These are phyloP conservation scores for Dryobates pubescens DNA, from an alignment of 2,797 vertebrate genomes.

Conservation along the genomic window DNA sequence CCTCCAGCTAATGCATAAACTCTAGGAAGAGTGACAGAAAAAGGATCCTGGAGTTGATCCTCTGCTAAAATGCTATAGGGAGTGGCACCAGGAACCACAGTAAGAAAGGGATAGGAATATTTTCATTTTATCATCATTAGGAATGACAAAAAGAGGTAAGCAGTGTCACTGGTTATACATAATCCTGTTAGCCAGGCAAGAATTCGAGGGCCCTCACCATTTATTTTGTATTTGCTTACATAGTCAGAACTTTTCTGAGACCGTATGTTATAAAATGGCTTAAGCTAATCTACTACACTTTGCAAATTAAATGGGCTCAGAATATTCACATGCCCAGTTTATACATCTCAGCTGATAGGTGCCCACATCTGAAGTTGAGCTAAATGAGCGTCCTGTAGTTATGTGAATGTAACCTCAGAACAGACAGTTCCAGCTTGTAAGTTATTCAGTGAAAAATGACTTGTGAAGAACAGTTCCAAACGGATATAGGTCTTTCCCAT, in stretches of 20 bases:
- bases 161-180: not conserved
- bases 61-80: not conserved
- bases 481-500: not conserved
- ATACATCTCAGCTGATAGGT: not conserved
- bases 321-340: not conserved
- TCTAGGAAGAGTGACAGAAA: not conserved
- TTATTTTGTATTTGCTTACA: not conserved
- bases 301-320: not conserved
- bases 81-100: accelerated
- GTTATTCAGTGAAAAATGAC: not conserved
- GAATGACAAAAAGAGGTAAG: not conserved
- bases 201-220: not conserved
- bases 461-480: not conserved
- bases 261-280: not conserved
- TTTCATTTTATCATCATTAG: not conserved
- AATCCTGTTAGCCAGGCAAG: not conserved
- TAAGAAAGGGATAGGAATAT: not conserved
- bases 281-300: not conserved
- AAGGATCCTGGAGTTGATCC: not conserved
- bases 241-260: not conserved
- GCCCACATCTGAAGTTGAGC: not conserved
- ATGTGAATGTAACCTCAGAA: not conserved
- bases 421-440: not conserved
- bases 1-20: not conserved
- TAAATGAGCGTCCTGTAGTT: not conserved